Base-by-base conservation (phyloP, 1,140 invertebrate genomes). In the Chrysopa pallens region DNA sequence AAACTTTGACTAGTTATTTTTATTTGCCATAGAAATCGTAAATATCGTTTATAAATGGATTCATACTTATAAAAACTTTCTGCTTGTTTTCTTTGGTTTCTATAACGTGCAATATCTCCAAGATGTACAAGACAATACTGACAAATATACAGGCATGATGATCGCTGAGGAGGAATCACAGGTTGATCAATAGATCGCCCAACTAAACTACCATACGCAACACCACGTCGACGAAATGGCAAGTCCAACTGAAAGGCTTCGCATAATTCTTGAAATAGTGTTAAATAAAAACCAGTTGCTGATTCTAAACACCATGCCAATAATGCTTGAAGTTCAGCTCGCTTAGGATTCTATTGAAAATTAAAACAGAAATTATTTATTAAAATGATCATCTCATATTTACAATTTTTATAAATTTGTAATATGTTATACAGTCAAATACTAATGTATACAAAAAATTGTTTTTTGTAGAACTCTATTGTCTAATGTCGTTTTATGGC, bases 41-140 rank as follows among this genome's bases (percentile, higher is more conserved):
- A n/a, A n/a, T n/a, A 44, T 12, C n/a, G 13, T 38, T 7, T 11
- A 38, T 15, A 38, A 17, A 33, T 15, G 37, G 28, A 27, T 44
- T 50, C 60, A 53, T 66, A 78, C 67, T 73, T 73, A 59, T 85
- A 85, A 58, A 80, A 84, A 11, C 71, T 76, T 58, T 89, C 82
- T 0, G 86, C 85, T 56, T 85, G 78, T 29, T 74, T 69, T 45
- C 75, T 73, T 57, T 85, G 79, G 52, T 83, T 81, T 42, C 80
- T 66, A 55, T 90, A 90, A 8, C 86, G 70, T 29, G 84, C 82
- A 59, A 90, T 73, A 58, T 89, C 86, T 5, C 86, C 86, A 8
- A 89, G 65, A 61, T 89, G 86, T 36, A 90, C 83, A 17, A 88
- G 67, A 57, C 84, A 88, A 60, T 89, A 80, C 52, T 89, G 84